Evolutionary conservation across 2,113 vertebrate genomes (phyloP).

Genomic region (Carlito syrichta): DNA sequence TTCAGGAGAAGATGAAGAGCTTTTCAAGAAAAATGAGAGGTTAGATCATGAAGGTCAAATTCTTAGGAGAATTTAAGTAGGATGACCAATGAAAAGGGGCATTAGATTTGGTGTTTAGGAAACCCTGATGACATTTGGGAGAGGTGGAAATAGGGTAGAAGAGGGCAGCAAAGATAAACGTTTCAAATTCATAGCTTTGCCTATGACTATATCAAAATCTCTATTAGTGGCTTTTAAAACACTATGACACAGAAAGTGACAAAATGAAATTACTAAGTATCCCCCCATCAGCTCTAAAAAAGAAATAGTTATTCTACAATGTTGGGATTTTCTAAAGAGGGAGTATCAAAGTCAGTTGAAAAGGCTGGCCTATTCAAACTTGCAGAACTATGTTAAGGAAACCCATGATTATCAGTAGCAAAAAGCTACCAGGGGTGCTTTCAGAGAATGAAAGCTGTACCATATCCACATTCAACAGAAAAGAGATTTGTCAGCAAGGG

Average conservation of each 20-base stretch:
- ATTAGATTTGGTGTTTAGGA: neutral
- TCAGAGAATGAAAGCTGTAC: constrained; percentile 2
- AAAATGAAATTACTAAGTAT: constrained; percentile 20
- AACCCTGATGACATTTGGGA: neutral
- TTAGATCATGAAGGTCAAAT: neutral
- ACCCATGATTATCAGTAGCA: neutral
- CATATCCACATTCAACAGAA: neutral
- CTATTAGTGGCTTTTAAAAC: neutral
- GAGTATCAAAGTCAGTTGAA: constrained; percentile 14
- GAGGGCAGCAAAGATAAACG: neutral
- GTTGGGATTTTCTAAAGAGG: constrained; percentile 18
- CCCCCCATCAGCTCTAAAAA: neutral
- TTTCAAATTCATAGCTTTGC: constrained; percentile 48
- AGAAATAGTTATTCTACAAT: constrained; percentile 7
- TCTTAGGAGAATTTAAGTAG: neutral
- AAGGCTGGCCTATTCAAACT: constrained; percentile 33
- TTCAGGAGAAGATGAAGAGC: neutral
- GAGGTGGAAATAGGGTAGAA: neutral
- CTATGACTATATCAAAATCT: constrained; percentile 21
- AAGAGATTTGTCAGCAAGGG: constrained; percentile 16
- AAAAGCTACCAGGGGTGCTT: neutral
- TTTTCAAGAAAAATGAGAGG: neutral
- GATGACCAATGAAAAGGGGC: neutral
- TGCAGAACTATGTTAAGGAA: constrained; percentile 26
- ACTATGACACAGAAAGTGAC: neutral